Base-by-base conservation (phyloP, 2,113 vertebrate genomes). In the Rhynchomys soricoides region DNA sequence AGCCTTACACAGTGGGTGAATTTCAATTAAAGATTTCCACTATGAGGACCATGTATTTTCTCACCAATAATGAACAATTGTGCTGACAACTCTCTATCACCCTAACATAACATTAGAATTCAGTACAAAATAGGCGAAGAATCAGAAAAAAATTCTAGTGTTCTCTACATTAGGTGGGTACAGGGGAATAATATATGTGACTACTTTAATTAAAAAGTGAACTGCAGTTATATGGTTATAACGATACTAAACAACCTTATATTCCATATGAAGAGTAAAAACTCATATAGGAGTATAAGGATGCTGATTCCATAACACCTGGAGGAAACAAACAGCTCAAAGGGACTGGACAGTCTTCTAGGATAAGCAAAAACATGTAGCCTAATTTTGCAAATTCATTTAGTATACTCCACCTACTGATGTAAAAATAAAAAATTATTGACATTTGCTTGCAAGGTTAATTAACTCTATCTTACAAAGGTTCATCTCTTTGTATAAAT, bases 371-470 rank as follows among this genome's bases (percentile, higher is more conserved):
- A 1, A 9, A 86, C 86, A 85, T 57, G 7, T 13, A 77, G 11
- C 83, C 7, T 95, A 79, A 89, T 75, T 37, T 70, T 92, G 91
- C 0, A 62, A 93, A 83, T 78, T 4, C 94, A 81, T 87, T 96
- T 90, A 87, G 4, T 96, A 7, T 4, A 31, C 3, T 37, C 43
- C 85, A 93, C 57, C 96, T 97, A 81, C 11, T 96, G 15, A 92
- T 70, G 6, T 4, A 22, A 55, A 70, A 77, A 15, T 90, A 95
- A 7, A 29, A 79, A 31, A 93, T 77, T 71, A 81, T 78, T 94
- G 94, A 95, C 87, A 96, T 96, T 95, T 96, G 85, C 95, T 91
- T 96, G 15, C 75, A 96, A 88, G 37, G 86, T 98, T 97, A 97
- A 98, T 96, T 96, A 97, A 94, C 26, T 96, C 0, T 70, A 34